phyloP scores from a whole-genome alignment of 2,797 vertebrate genomes.

The Busarellus nigricollis region DNA sequence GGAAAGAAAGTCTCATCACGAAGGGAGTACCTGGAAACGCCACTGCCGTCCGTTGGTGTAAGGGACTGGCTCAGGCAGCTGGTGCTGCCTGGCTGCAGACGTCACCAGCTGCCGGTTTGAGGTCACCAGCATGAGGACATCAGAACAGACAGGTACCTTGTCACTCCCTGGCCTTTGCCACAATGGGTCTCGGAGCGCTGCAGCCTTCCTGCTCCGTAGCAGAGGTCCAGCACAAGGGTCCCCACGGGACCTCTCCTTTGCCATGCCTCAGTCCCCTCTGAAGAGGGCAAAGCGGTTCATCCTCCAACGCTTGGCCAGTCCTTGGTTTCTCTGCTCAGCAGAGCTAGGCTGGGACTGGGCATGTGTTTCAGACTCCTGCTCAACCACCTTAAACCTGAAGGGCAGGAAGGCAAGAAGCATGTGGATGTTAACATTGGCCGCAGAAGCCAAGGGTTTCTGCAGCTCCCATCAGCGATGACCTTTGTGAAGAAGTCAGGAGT shows the following conservation, averaged over 20 bases:
- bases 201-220: background rate
- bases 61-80: background rate
- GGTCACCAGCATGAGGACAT: background rate
- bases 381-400: background rate
- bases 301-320: background rate
- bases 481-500: background rate
- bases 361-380: background rate
- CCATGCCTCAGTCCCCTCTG: background rate
- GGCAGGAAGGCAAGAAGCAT: background rate
- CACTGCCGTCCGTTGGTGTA: background rate
- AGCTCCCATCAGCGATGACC: background rate
- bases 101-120: background rate
- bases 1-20: background rate
- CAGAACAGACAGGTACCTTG: background rate
- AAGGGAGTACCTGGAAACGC: background rate
- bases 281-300: background rate
- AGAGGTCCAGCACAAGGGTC: background rate
- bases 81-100: background rate
- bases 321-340: background rate
- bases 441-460: background rate
- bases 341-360: background rate
- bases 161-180: background rate
- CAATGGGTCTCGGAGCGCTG: accelerated
- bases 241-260: accelerated
- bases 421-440: background rate